These are phyloP conservation scores for Muscidifurax raptorellus DNA, from an alignment of 1,140 invertebrate species.

Conservation along the genomic window DNA sequence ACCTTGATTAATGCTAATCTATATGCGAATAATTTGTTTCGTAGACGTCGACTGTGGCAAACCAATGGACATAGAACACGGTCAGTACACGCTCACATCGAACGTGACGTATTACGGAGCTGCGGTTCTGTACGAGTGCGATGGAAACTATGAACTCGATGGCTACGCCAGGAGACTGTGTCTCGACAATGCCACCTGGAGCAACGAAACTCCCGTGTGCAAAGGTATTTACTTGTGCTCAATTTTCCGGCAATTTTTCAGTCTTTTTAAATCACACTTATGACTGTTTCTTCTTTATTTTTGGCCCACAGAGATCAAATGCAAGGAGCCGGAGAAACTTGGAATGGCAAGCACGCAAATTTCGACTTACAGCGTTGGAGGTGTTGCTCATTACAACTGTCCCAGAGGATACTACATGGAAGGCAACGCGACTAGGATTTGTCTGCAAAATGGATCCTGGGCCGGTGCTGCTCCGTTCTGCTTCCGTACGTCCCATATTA, in stretches of 20 bases:
- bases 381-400: constrained; percentile 87
- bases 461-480: constrained; percentile 86
- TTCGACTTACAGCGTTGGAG: constrained; percentile 83
- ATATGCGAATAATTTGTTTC: constrained; percentile 36
- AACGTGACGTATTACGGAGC: constrained; percentile 92
- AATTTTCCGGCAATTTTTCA: not conserved
- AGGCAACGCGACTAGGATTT: constrained; percentile 87
- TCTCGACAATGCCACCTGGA: constrained; percentile 91
- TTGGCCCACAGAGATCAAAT: constrained; percentile 82
- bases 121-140: constrained; percentile 88
- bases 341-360: constrained; percentile 78
- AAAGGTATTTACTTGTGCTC: constrained; percentile 76
- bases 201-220: constrained; percentile 85
- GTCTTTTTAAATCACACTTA: no score
- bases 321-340: constrained; percentile 80
- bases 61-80: constrained; percentile 83
- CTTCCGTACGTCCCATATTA: constrained; percentile 80
- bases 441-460: constrained; percentile 88
- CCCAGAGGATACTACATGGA: constrained; percentile 86
- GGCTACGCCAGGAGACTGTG: constrained; percentile 88
- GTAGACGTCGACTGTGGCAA: constrained; percentile 91
- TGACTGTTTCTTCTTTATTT: not conserved
- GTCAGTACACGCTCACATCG: constrained; percentile 84
- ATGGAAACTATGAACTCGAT: constrained; percentile 87
- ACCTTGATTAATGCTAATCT: constrained; percentile 13